A percentile compares a stretch with the other conserved stretches of the same genome.
Evolutionary conservation across 2,113 vertebrate genomes (phyloP).

Genomic region (Sinocyclocheilus anshuiensis): DNA sequence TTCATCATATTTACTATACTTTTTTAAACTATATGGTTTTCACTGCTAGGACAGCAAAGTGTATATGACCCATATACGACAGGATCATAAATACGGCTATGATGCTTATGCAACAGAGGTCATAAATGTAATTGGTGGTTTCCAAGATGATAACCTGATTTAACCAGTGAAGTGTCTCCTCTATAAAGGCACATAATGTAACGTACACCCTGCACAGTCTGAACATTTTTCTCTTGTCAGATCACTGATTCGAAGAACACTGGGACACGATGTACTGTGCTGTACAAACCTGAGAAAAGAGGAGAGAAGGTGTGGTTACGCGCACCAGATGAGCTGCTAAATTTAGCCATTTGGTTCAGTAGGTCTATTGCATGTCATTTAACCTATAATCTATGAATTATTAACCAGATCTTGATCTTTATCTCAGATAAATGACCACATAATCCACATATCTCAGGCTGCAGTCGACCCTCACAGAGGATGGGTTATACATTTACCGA

Average conservation of each 20-base stretch:
- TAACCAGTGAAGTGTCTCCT: not conserved
- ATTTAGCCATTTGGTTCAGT: constrained; percentile 11
- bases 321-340: not conserved
- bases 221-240: not conserved
- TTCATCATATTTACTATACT: not conserved
- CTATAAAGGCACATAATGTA: not conserved
- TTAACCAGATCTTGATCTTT: not conserved
- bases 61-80: not conserved
- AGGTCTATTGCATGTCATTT: not conserved
- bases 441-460: not conserved
- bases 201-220: not conserved
- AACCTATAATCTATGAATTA: not conserved
- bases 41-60: not conserved
- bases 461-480: not conserved
- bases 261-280: not conserved
- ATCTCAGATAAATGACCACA: not conserved
- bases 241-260: not conserved
- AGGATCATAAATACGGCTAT: not conserved
- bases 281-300: not conserved
- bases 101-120: not conserved
- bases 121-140: not conserved
- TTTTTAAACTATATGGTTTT: not conserved
- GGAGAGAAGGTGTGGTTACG: not conserved
- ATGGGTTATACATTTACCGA: not conserved
- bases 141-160: not conserved